Base-by-base conservation (phyloP, 2,113 vertebrate species). In the Cromileptes altivelis region DNA sequence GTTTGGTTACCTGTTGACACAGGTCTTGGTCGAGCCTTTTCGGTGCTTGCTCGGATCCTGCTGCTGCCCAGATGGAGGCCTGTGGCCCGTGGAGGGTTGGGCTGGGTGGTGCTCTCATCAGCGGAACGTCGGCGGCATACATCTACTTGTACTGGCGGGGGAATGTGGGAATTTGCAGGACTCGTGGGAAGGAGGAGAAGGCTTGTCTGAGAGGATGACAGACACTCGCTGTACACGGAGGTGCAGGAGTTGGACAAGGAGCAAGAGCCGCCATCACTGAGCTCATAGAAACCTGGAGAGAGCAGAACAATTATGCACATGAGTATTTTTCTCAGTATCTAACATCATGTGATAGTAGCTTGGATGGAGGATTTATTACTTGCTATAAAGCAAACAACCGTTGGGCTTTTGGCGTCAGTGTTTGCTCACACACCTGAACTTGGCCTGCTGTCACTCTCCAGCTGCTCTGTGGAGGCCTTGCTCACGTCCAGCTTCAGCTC, bases 181-280 rank as follows among this genome's bases (percentile, higher is more conserved):
- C 80, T 94, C 81, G 85, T 82, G 74, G 85, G 86, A 7, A 62
- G 57, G 3, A 4, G 95, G 80, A 95, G 94, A 67, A 96, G 91
- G 77, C 94, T 96, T 30, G 94, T 93, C 85, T 96, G 95, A 19
- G 97, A 97, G 0, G 96, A 97, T 0, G 96, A 96, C 42, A 96
- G 84, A 77, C 94, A 96, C 81, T 97, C 97, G 0, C 98, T 98
- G 95, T 97, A 97, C 86, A 99, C 96, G 0, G 98, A 99, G 0
- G 97, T 97, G 88, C 97, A 97, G 21, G 98, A 99, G 80, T 97
- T 96, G 63, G 98, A 99, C 61, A 97, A 91, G 0, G 98, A 99
- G 75, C 97, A 96, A 57, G 97, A 98, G 7, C 97, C 97, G 0
- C 94, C 97, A 0, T 99, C 98, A 0, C 98, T 99, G 72, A 99